These are phyloP conservation scores for Apeltes quadracus DNA, from an alignment of 2,113 vertebrate genomes.

Conservation along the genomic window DNA sequence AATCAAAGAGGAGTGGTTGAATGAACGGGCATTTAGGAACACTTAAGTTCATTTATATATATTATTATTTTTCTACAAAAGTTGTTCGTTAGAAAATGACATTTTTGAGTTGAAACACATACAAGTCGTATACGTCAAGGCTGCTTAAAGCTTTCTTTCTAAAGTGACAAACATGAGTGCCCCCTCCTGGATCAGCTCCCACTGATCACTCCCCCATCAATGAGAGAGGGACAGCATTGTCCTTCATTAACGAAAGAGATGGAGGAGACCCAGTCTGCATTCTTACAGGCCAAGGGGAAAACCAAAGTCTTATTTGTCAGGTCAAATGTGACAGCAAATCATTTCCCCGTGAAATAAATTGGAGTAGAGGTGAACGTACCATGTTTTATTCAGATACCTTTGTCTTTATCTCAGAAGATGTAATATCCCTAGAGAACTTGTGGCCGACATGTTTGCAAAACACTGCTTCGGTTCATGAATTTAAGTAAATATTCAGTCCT, in stretches of 20 bases:
- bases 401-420: not conserved
- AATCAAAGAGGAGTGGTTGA: not conserved
- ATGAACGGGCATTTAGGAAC: not conserved
- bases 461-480: not conserved
- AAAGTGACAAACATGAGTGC: too few relatives aligned
- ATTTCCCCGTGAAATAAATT: not conserved
- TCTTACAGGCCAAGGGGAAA: not conserved
- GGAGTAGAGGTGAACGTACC: not conserved
- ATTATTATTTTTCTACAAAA: not conserved
- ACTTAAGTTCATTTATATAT: too few relatives aligned
- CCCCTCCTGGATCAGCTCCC: too few relatives aligned
- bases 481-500: not conserved
- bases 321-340: not conserved
- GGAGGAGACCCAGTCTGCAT: not conserved
- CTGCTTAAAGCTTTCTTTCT: too few relatives aligned
- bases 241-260: too few relatives aligned
- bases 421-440: not conserved
- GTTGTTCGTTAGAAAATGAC: not conserved
- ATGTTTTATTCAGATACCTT: not conserved
- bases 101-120: too few relatives aligned
- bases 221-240: too few relatives aligned
- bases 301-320: not conserved
- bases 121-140: too few relatives aligned
- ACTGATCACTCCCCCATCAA: too few relatives aligned
- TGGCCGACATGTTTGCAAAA: not conserved